Evolutionary conservation across 2,888 invertebrate genomes (phyloP).

Genomic region (Lysandra bellargus): DNA sequence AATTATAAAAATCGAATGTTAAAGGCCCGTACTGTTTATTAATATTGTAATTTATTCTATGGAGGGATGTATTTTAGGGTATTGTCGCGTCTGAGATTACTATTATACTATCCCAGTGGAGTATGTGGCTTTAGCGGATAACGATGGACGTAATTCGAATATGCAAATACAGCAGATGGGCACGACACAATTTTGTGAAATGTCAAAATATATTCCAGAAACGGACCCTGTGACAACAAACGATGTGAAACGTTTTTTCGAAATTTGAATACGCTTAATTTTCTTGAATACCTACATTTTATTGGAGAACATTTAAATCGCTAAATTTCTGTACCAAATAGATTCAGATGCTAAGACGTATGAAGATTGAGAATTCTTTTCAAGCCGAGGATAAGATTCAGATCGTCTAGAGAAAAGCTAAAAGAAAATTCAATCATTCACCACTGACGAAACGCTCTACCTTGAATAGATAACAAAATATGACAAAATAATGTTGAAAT

Average conservation of each 20-base stretch:
- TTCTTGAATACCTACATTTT: neutral
- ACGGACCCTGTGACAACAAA: neutral
- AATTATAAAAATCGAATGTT: neutral
- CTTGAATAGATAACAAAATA: too few relatives aligned
- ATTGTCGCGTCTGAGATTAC: neutral
- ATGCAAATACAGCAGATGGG: neutral
- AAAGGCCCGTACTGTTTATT: neutral
- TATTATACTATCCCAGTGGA: neutral
- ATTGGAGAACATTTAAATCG: too few relatives aligned
- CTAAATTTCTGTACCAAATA: too few relatives aligned
- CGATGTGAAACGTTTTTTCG: neutral
- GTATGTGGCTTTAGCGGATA: neutral
- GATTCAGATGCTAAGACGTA: too few relatives aligned
- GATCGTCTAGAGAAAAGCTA: neutral
- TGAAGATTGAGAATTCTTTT: neutral
- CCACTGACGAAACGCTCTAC: neutral
- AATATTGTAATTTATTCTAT: slow-evolving; percentile 6
- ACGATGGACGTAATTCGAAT: neutral
- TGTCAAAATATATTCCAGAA: neutral
- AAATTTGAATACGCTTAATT: neutral
- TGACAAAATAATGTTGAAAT: too few relatives aligned
- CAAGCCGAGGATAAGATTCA: neutral
- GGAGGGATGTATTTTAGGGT: neutral
- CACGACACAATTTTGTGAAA: neutral
- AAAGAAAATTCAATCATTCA: neutral